These are phyloP conservation scores for Resseliella maxima DNA, from an alignment of 2,888 invertebrate species.

Conservation along the genomic window DNA sequence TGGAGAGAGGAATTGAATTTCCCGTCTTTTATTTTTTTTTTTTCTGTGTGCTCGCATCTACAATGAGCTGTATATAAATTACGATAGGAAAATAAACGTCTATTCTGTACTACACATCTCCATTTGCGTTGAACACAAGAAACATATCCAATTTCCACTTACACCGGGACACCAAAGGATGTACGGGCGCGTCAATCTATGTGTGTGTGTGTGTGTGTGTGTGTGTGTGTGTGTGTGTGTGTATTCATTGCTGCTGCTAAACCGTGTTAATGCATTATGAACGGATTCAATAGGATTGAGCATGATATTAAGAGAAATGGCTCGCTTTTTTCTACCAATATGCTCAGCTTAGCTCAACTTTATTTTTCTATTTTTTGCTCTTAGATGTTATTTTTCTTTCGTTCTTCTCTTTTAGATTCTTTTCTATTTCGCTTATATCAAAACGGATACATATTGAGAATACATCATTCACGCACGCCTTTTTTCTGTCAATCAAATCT, in stretches of 20 bases:
- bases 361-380: not conserved
- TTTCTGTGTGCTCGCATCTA: not conserved
- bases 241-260: conserved; percentile 35
- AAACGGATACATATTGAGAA: not conserved
- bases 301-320: conserved; percentile 45
- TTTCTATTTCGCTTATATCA: not conserved
- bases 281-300: conserved; percentile 49
- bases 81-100: conserved; percentile 41
- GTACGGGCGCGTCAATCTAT: not conserved
- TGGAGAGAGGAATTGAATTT: conserved; percentile 50
- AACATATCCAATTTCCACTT: conserved; percentile 44
- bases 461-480: conserved; percentile 37
- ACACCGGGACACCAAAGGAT: not conserved
- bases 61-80: conserved; percentile 25
- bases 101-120: conserved; percentile 17
- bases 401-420: not conserved
- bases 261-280: conserved; percentile 41
- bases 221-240: not conserved
- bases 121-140: not conserved
- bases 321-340: not conserved
- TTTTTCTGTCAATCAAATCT: conserved; percentile 44
- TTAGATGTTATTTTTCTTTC: too few species aligned
- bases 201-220: not conserved
- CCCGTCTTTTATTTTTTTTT: conserved; percentile 24
- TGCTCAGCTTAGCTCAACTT: too few species aligned